Evolutionary conservation across 2,113 vertebrate genomes (phyloP).

Genomic region (Gallinago paraguaiae): DNA sequence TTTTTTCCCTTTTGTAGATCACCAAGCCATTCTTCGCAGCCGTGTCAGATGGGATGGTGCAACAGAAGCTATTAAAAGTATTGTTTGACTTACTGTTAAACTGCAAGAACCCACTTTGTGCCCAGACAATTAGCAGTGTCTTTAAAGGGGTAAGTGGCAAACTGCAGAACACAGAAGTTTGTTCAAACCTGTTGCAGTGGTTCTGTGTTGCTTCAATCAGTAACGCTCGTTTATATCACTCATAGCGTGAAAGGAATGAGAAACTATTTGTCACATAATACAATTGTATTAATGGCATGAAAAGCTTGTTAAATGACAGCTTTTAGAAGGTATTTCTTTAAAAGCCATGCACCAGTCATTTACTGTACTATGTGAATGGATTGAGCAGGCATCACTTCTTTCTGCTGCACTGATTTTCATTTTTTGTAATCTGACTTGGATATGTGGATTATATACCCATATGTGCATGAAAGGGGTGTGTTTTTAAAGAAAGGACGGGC

Average conservation of each 20-base stretch:
- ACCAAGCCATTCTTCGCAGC: slow-evolving; percentile 89
- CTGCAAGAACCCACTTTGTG: slow-evolving; percentile 77
- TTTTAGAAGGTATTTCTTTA: not conserved
- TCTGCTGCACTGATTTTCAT: not conserved
- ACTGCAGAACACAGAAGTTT: not conserved
- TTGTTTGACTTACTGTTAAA: slow-evolving; percentile 88
- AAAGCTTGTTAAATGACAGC: not conserved
- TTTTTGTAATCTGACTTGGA: not conserved
- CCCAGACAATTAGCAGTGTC: slow-evolving; percentile 80
- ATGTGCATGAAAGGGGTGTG: not conserved
- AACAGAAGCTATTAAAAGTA: slow-evolving; percentile 84
- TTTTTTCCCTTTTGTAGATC: slow-evolving; percentile 75
- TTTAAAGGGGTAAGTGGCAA: slow-evolving; percentile 89
- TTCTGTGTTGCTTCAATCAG: not conserved
- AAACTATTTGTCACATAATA: not conserved
- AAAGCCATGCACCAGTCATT: not conserved
- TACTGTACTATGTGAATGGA: not conserved
- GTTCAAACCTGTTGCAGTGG: not conserved
- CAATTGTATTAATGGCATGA: not conserved
- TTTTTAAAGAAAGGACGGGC: not conserved
- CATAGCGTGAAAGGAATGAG: not conserved
- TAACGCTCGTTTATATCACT: not conserved
- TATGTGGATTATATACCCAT: not conserved
- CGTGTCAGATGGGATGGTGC: slow-evolving; percentile 79
- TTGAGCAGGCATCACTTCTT: not conserved